Percentiles rank a stretch among this genome's conserved stretches.
Conservation (phyloP, 2,888 invertebrate species). For the Drosophila kuntzei region DNA sequence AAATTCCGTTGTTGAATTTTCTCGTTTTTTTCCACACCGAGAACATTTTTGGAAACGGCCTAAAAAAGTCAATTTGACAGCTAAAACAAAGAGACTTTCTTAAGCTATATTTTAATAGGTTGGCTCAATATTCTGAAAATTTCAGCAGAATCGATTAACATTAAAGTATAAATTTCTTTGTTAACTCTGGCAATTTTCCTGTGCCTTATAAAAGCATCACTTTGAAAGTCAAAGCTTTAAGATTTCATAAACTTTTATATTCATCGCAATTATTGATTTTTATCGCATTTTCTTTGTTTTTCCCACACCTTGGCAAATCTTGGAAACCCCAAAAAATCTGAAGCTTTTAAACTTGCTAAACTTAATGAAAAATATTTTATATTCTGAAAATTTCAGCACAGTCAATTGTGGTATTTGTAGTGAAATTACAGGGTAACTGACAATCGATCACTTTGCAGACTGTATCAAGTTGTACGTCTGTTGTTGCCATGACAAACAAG, state of each 20-base stretch:
- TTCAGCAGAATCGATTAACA: not conserved
- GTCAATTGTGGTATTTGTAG: not conserved
- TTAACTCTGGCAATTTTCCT: not conserved
- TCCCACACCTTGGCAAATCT: too few relatives aligned
- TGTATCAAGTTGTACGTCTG: not conserved
- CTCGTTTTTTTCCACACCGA: not conserved
- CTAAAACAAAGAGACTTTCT: not conserved
- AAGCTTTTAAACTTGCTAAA: not conserved
- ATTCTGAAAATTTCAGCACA: not conserved
- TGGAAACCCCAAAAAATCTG: too few relatives aligned
- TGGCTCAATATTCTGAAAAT: not conserved
- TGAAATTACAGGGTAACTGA: not conserved
- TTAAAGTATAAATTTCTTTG: too few relatives aligned
- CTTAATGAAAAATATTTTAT: not conserved
- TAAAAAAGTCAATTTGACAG: not conserved
- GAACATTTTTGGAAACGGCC: not conserved
- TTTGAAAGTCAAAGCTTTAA: not conserved
- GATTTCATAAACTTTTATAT: not conserved
- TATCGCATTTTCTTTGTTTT: too few relatives aligned
- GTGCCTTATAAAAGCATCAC: too few relatives aligned
- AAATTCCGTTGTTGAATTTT: not conserved
- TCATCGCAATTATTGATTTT: too few relatives aligned
- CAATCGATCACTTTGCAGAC: not conserved
- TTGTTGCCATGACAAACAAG: conserved; percentile 71
- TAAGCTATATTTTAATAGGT: not conserved